Base-by-base conservation (phyloP, 1,140 invertebrate genomes). In the Sycophila sp. region DNA sequence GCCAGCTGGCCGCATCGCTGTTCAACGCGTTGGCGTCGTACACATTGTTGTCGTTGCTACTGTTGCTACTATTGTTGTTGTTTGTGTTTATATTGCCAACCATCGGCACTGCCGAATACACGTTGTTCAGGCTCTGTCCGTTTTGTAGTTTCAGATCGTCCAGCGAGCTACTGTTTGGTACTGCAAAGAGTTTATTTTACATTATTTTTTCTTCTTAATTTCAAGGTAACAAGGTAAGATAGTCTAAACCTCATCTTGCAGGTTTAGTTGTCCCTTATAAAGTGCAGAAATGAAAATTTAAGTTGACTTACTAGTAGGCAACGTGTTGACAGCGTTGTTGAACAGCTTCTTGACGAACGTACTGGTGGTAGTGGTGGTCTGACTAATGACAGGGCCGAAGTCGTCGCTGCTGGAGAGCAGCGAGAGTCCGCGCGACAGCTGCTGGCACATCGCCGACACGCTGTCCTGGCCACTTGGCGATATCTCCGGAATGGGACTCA, bases 401-500 rank as follows among this genome's bases (percentile, higher is more conserved):
- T 90, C 78, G 77, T 88, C 92, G 75, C 87, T 92, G 72, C 91
- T 91, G 2, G 92, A 92, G 5, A 96, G 88, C 68, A 95, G 87
- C 32, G 92, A 92, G 17, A 97, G 86, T 17, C 94, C 94, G 81
- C 92, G 92, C 34, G 93, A 93, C 34, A 97, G 87, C 79, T 97
- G 94, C 83, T 96, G 93, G 86, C 94, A 96, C 88, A 96, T 91
- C 69, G 94, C 93, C 73, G 93, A 93, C 22, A 96, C 94, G 17
- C 92, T 91, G 81, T 95, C 92, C 13, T 88, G 89, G n/a, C 82
- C 85, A 67, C 84, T 87, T 72, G 92, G 92, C 49, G 94, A 93
- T 76, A 91, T 89, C 87, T 96, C 94, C 22, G 93, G 92, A 81
- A 95, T 95, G 28, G 93, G 92, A 77, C 92, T 93, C 72, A 93